Base-by-base conservation (phyloP, 2,888 invertebrate genomes). In the Phania funesta region DNA sequence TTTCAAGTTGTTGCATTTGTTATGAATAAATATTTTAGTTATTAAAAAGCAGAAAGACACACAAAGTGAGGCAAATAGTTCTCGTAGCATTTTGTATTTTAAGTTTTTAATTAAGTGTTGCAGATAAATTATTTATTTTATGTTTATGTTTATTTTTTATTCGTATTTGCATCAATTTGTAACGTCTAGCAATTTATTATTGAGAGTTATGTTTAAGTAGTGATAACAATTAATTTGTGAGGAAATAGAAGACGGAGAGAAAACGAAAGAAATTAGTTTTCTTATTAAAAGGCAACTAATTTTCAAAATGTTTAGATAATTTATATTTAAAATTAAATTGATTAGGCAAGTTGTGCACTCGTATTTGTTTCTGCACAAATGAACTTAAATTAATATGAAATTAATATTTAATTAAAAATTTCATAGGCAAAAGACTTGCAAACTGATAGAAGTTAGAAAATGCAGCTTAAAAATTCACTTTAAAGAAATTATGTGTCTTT, bases 61-160 rank as follows among this genome's bases (percentile, higher is more conserved):
- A 50, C 0, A 38, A 35, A 22, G 20, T 9, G 29, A 8, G 9
- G 4, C 29, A 32, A 84, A 84, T 71, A 83, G 3, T 24, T 85
- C 82, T 79, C 65, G 52, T 76, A 83, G 77, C 54, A 85, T 86
- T 84, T 85, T 85, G 83, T 84, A 83, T 87, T 86, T 85, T 85
- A 84, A 87, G 87, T 87, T 86, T 86, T 79, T 73, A 71, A 78
- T 78, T 73, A 73, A 78, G 71, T 78, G 78, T 71, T 78, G 71
- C 71, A 65, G 50, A 65, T 78, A 73, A 78, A 65, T 71, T 78
- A 64, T 78, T 78, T 56, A 44, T 65, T 68, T 75, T 50, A 20
- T 60, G 9, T 44, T 64, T 54, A 24, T 41, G 41, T 13, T 50
- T 32, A 41, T 4, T 38, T 13, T 52, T 26, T 18, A n/a, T 5